Percentiles rank a stretch among this genome's conserved stretches.
phyloP scores from a whole-genome alignment of 2,113 vertebrate genomes.

The Pycnonotus jocosus region DNA sequence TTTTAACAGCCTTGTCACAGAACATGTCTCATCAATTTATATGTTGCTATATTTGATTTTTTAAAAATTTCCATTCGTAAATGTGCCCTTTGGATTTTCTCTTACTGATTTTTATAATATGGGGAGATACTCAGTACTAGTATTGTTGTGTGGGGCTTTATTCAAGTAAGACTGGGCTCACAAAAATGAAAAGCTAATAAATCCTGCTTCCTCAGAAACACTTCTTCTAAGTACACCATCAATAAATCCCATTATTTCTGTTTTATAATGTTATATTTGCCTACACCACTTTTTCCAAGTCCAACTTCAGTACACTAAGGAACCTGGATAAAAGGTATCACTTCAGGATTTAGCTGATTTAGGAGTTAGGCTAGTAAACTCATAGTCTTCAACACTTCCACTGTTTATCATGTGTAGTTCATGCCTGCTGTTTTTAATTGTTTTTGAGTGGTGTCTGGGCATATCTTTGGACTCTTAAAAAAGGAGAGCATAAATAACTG shows the following conservation, averaged over 20 bases:
- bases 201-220: background rate
- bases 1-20: background rate
- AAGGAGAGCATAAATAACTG: background rate
- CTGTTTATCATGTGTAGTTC: background rate
- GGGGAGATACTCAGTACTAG: background rate
- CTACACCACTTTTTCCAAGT: fast-evolving
- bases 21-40: background rate
- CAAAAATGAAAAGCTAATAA: background rate
- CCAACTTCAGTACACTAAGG: background rate
- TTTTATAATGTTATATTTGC: background rate
- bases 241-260: background rate
- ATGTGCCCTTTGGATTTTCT: background rate
- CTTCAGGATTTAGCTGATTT: background rate
- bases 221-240: background rate
- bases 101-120: background rate
- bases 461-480: background rate
- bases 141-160: background rate
- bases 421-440: background rate
- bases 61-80: background rate
- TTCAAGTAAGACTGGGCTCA: background rate
- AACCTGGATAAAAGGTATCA: background rate
- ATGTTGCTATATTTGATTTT: background rate
- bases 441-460: background rate
- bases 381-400: background rate
- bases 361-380: background rate